A percentile compares a stretch with the other conserved stretches of the same genome.
Conservation (phyloP, 92 coral and sea anemone genomes). For the Porites evermanni region DNA sequence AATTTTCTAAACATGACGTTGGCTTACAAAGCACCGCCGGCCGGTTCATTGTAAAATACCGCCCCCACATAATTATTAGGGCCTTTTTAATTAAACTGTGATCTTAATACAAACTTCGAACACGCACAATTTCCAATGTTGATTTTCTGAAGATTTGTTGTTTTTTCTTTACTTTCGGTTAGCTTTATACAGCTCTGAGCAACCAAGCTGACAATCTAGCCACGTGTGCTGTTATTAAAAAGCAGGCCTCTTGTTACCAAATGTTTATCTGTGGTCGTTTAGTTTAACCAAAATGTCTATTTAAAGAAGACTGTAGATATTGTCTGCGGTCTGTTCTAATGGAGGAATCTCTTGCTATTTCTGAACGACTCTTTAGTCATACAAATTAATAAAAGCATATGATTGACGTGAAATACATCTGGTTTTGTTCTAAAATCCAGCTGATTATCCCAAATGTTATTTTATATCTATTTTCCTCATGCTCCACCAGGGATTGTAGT, state of each 20-base stretch:
- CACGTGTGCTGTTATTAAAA: not conserved
- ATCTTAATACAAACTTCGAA: slow-evolving; percentile 24
- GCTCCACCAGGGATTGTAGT: not conserved
- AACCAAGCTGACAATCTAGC: not conserved
- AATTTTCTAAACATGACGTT: slow-evolving; percentile 45
- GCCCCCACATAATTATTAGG: slow-evolving; percentile 43
- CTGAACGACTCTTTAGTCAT: not conserved
- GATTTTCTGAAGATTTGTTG: slow-evolving; percentile 40
- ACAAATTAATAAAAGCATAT: not conserved
- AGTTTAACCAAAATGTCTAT: not conserved
- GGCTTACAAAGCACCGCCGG: slow-evolving; percentile 28
- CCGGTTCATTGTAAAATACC: slow-evolving; percentile 21
- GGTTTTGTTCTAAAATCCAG: slow-evolving; percentile 9
- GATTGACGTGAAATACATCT: not conserved
- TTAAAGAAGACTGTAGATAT: not conserved
- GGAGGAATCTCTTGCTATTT: slow-evolving; percentile 5
- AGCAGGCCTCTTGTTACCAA: not conserved
- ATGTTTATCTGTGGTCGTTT: slow-evolving; percentile 17
- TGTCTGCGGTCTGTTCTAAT: not conserved
- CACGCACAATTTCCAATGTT: slow-evolving; percentile 38
- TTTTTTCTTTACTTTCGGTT: slow-evolving; percentile 14
- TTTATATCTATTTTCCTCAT: not conserved
- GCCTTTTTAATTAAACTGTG: slow-evolving; percentile 54
- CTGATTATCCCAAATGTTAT: not conserved
- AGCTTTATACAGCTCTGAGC: slow-evolving; percentile 12